phyloP scores from a whole-genome alignment of 2,797 vertebrate genomes.

The Hemibagrus guttatus region DNA sequence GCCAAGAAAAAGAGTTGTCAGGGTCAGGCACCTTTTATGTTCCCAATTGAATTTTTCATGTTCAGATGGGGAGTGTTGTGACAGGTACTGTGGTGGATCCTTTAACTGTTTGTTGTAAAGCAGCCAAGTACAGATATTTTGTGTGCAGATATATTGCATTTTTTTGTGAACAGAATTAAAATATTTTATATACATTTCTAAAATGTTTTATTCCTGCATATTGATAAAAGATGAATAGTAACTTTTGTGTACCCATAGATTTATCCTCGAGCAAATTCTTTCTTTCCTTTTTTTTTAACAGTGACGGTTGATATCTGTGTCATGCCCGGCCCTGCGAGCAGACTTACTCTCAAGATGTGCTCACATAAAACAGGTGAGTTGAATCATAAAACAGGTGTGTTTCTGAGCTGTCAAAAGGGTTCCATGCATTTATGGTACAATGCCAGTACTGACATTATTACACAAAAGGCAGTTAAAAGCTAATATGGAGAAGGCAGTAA shows the following conservation, averaged over 20 bases:
- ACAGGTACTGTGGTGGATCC: slow-evolving; percentile 59
- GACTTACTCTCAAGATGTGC: neutral
- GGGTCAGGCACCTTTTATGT: slow-evolving; percentile 70
- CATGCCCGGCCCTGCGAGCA: neutral
- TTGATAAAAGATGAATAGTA: neutral
- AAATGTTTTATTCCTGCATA: neutral
- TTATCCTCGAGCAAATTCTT: neutral
- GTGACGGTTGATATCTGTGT: neutral
- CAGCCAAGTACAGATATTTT: slow-evolving; percentile 19
- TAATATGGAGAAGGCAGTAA: neutral
- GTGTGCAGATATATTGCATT: neutral
- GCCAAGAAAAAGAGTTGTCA: slow-evolving; percentile 74
- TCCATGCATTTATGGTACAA: neutral
- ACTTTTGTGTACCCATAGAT: neutral
- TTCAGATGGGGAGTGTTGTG: slow-evolving; percentile 52
- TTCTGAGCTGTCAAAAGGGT: neutral
- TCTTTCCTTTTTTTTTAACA: neutral
- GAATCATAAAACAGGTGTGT: neutral
- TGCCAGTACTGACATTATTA: neutral
- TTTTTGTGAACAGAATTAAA: neutral
- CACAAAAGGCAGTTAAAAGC: neutral
- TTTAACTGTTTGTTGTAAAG: slow-evolving; percentile 51
- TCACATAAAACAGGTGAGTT: slow-evolving; percentile 24
- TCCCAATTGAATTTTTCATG: slow-evolving; percentile 41
- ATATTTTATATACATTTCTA: neutral